Evolutionary conservation across 2,888 invertebrate genomes (phyloP), one percentile per base, ranked within the genome.

Genomic region (Acrobasis suavella): DNA sequence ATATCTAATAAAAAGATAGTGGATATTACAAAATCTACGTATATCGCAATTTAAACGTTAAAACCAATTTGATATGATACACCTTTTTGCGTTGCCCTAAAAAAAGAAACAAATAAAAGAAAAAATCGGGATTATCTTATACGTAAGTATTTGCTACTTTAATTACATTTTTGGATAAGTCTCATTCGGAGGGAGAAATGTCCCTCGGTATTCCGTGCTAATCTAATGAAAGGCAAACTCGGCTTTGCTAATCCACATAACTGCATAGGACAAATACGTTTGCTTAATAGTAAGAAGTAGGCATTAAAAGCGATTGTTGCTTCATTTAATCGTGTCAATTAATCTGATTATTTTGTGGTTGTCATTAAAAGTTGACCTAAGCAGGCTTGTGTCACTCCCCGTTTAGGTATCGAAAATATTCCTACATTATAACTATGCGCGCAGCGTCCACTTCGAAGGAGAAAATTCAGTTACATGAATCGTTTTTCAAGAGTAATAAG

Each of bases 281-380:
- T 82, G 80, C 85, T 85, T 85, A 87, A 84, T 87, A 82, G 81
- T 83, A 77, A 82, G 85, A 82, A 85, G 82, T 85, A 82, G 85
- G 86, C 81, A 88, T 89, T 87, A 88, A 81, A 83, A 78, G 77
- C 72, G 83, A 86, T 85, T 82, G 84, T 83, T 83, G 82, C 82
- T 79, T 80, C 68, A 83, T 80, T 82, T 91, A 89, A 92, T 88
- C 87, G 89, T 88, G 91, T 91, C 91, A 91, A 91, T 91, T 89
- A 89, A 56, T 56, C 46, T 56, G 85, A 87, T 82, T 87, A 91
- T 91, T 91, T 89, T 85, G 88, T 79, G 87, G 86, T 86, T 77
- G 83, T 91, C 91, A 91, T 91, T 91, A 91, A 91, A 91, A 89
- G 91, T 90, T 85, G n/a, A n/a, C n/a, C n/a, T n/a, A n/a, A n/a